A percentile compares a stretch with the other conserved stretches of the same genome.
Conservation (phyloP, 1,140 invertebrate genomes). For the Orchestia grillus region DNA sequence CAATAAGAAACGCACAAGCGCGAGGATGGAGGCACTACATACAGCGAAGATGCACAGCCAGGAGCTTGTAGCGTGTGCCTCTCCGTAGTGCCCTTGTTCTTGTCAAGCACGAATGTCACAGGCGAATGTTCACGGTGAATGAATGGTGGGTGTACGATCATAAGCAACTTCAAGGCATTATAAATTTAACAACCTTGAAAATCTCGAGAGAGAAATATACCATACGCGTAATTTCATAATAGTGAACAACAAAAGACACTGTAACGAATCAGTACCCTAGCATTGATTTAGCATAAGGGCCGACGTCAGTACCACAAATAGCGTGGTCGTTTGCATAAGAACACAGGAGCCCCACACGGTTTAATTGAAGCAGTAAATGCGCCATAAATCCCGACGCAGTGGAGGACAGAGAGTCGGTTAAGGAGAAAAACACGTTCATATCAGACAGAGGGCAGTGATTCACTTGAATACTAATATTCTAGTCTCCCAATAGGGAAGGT, state of each 20-base stretch:
- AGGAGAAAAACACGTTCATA: neutral
- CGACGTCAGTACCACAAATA: neutral
- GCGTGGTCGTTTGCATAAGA: neutral
- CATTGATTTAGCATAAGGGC: neutral
- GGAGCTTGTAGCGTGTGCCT: neutral
- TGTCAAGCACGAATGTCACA: neutral
- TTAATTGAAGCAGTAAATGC: neutral
- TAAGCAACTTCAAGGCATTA: neutral
- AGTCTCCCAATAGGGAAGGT: too few species aligned
- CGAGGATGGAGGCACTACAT: neutral
- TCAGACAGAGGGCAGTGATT: neutral
- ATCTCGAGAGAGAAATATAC: neutral
- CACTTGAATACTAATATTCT: neutral
- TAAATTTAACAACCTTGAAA: neutral
- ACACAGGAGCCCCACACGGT: neutral
- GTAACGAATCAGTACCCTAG: neutral
- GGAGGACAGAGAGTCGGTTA: neutral
- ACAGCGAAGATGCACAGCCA: too few species aligned
- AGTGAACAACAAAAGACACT: neutral
- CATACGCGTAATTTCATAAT: too few species aligned
- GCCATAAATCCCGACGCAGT: neutral
- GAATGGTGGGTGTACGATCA: too few species aligned
- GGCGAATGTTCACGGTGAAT: neutral
- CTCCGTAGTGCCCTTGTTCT: neutral
- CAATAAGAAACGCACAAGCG: neutral